phyloP scores from a whole-genome alignment of 2,113 vertebrate genomes.

The Casuarius casuarius region DNA sequence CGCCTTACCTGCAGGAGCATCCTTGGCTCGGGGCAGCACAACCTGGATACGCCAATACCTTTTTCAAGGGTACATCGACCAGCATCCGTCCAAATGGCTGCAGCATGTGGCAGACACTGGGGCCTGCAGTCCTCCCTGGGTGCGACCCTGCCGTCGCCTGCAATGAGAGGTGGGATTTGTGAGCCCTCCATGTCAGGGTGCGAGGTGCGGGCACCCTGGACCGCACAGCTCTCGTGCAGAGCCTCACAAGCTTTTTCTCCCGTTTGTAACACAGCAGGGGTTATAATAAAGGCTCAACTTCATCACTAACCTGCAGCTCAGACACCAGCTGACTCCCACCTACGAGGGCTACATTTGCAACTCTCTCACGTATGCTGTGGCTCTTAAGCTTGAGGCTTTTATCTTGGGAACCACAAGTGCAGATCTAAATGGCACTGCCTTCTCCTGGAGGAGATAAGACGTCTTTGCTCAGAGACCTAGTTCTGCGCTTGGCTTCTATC shows the following conservation, averaged over 20 bases:
- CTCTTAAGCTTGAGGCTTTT: conserved; percentile 3
- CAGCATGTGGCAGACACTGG: neutral
- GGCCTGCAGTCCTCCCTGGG: neutral
- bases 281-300: neutral
- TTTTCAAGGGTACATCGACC: neutral
- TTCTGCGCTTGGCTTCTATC: conserved; percentile 34
- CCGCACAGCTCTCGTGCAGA: neutral
- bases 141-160: neutral
- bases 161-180: neutral
- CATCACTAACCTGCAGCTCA: neutral
- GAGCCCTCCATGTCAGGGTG: neutral
- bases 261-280: neutral
- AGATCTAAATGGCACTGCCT: conserved; percentile 10
- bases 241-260: neutral
- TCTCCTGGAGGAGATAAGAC: conserved; percentile 26
- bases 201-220: neutral
- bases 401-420: neutral
- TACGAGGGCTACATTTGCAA: neutral
- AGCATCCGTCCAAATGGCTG: accelerated
- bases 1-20: neutral
- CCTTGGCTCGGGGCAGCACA: neutral
- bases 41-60: accelerated
- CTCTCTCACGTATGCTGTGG: neutral
- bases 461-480: neutral
- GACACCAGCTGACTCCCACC: conserved; percentile 18